Percentiles rank a stretch among this genome's conserved stretches.
phyloP scores from a whole-genome alignment of 2,797 vertebrate species.

The Neomorphus geoffroyi region DNA sequence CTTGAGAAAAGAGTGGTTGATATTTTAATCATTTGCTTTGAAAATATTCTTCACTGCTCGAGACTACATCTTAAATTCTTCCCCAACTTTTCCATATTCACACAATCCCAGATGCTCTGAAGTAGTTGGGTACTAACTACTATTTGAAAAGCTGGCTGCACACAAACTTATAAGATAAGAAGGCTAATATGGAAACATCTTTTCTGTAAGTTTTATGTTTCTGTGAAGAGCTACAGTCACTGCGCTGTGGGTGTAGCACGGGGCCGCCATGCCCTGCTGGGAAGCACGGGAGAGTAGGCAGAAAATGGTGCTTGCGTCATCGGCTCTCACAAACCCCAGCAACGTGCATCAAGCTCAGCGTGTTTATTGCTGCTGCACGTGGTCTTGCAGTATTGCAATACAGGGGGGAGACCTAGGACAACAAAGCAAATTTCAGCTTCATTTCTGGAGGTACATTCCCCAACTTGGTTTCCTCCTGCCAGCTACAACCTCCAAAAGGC shows the following conservation, averaged over 20 bases:
- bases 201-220: not conserved
- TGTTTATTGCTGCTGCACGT: rapidly evolving
- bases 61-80: not conserved
- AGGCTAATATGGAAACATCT: not conserved
- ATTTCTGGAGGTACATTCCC: not conserved
- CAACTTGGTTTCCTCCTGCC: not conserved
- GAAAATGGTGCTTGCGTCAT: too few relatives aligned
- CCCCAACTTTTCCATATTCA: not conserved
- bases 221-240: not conserved
- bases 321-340: not conserved
- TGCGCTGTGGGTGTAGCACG: too few relatives aligned
- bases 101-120: not conserved
- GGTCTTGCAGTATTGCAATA: not conserved
- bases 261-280: not conserved
- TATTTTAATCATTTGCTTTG: not conserved
- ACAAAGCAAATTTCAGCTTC: not conserved
- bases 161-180: not conserved
- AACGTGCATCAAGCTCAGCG: rapidly evolving
- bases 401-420: not conserved
- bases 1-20: not conserved
- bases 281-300: not conserved
- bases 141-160: not conserved
- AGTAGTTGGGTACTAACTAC: not conserved
- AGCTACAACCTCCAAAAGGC: not conserved
- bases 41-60: not conserved